These are phyloP conservation scores for Speoplatyrhinus poulsoni DNA, from an alignment of 2,113 vertebrate species.

Conservation along the genomic window DNA sequence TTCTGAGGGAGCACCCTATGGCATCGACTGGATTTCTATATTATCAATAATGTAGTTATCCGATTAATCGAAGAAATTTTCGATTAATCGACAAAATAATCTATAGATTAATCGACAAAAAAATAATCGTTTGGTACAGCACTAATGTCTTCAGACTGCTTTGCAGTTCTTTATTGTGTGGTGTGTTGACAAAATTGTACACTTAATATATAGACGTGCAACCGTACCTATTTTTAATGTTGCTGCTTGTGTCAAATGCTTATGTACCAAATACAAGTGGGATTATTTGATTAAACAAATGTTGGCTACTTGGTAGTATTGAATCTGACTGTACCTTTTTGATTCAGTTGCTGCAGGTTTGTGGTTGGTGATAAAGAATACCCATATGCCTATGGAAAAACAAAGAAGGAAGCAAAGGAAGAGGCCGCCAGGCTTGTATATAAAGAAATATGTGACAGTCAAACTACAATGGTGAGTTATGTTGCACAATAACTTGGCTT, in stretches of 20 bases:
- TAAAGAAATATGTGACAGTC: constrained; percentile 18
- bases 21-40: too few relatives aligned
- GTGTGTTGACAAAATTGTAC: not conserved
- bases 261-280: not conserved
- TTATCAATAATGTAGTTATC: too few relatives aligned
- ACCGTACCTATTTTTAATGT: too few relatives aligned
- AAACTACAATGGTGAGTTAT: constrained; percentile 36
- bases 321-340: not conserved
- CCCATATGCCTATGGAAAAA: constrained; percentile 50
- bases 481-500: not conserved
- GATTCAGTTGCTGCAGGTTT: constrained; percentile 48
- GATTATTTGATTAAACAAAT: not conserved
- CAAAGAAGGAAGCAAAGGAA: constrained; percentile 69
- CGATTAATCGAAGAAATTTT: too few relatives aligned
- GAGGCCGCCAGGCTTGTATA: constrained; percentile 64
- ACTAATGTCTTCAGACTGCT: not conserved
- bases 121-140: too few relatives aligned
- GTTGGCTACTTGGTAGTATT: too few relatives aligned
- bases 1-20: too few relatives aligned
- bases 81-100: too few relatives aligned
- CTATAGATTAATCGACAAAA: too few relatives aligned
- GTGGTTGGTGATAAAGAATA: constrained; percentile 49
- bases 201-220: too few relatives aligned
- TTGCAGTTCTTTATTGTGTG: not conserved
- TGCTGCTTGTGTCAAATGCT: not conserved